Evolutionary conservation across 1,140 invertebrate species (phyloP), one percentile per base, ranked within the genome.

Genomic region (Zaprionus nigranus): DNA sequence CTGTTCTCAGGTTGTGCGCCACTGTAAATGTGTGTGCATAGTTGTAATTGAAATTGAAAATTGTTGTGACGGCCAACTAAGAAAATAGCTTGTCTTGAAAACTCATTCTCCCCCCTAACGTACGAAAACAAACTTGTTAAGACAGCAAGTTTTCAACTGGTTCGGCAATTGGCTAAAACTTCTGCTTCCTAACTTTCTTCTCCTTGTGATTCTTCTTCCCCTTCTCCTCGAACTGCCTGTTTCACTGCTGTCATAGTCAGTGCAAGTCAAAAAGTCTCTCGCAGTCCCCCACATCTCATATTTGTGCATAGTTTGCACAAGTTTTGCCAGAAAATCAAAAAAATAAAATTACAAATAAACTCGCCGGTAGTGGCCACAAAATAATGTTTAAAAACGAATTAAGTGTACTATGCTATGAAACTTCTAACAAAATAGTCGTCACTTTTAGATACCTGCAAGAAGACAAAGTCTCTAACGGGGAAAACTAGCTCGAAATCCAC

Each of bases 181-280:
- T 74, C 43, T 63, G 61, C 60, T 54, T 66, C 60, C 58, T 34
- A 70, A 82, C 26, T 71, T 78, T 68, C 58, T 28, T 20, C 30
- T 56, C 0, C 46, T 13, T 12, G 9, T 4, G 57, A 28, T 26
- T 40, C 65, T 63, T 66, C 51, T 74, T 51, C 62, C 56, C 57
- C 56, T 54, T 38, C 57, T 34, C 9, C 9, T 2, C 26, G 5
- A 76, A 28, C 67, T 70, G 13, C 49, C 51, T 68, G 34, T 12
- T 34, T 5, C 34, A 61, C 54, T 65, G 64, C 73, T 82, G 83
- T 87, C 75, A 80, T 69, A 67, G 66, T 53, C 77, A 80, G 81
- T 65, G 17, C 59, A 75, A 73, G 26, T 67, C 63, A 51, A 38
- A 58, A 53, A 51, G 56, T 74, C 54, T 75, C 28, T 38, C 63